Evolutionary conservation across 2,888 invertebrate species (phyloP).

Genomic region (Chrysomela aeneicollis): DNA sequence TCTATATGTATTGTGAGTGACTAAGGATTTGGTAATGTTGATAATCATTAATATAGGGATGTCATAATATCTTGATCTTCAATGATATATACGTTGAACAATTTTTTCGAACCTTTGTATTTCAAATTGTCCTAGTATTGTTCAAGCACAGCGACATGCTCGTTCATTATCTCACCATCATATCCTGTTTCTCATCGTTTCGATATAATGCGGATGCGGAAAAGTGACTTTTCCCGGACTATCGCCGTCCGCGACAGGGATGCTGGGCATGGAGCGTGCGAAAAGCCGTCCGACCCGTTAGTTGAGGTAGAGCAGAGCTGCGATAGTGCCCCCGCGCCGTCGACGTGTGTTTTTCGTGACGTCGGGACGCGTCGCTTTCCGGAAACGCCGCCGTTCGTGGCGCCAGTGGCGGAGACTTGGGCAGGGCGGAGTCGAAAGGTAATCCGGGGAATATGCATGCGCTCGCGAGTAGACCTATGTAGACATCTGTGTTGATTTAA

Average conservation of each 20-base stretch:
- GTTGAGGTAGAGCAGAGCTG: slow-evolving; percentile 34
- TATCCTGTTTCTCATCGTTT: no score
- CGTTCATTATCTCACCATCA: no score
- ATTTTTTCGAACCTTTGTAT: no score
- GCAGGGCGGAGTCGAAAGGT: background rate
- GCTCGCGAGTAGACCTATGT: no score
- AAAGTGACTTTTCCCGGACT: slow-evolving; percentile 3
- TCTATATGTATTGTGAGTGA: no score
- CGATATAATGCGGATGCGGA: background rate
- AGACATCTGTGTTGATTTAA: no score
- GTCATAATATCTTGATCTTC: no score
- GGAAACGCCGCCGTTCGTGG: slow-evolving; percentile 26
- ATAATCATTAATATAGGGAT: no score
- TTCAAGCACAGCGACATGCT: no score
- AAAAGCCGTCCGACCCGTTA: slow-evolving; percentile 36
- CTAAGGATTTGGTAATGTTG: no score
- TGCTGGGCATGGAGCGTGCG: slow-evolving; percentile 28
- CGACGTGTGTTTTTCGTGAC: slow-evolving; percentile 26
- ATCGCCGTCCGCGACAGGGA: slow-evolving; percentile 22
- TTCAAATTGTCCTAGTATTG: no score
- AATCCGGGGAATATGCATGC: background rate
- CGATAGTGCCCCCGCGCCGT: slow-evolving; percentile 35
- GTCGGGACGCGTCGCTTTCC: slow-evolving; percentile 34
- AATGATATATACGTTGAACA: no score
- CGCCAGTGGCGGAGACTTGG: slow-evolving; percentile 20